Base-by-base conservation (phyloP, 2,888 invertebrate species). In the Acrobeloides nanus region DNA sequence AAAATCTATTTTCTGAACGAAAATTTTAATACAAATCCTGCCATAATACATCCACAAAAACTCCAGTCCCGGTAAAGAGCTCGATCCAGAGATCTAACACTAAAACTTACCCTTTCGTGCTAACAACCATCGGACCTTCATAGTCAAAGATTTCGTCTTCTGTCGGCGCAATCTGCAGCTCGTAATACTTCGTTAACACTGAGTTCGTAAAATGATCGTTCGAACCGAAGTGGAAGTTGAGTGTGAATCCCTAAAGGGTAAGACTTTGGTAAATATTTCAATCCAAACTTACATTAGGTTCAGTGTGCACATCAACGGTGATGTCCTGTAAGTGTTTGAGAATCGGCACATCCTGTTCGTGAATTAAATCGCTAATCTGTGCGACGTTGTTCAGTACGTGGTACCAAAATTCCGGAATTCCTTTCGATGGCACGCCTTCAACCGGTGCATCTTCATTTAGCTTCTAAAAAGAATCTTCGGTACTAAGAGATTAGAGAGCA, bases 401-500 rank as follows among this genome's bases (percentile, higher is more conserved):
- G 58, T 89, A 79, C 95, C 95, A 97, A 79, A 97, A 97, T 56
- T 87, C 85, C 3, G 89, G 87, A 68, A 97, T 83, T 50, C 92
- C 93, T 75, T 70, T 75, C n/a, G 61, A 64, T 26, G 64, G 59
- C 35, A 39, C 38, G 56, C 56, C 56, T 25, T 50, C 54, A 1
- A 48, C 44, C 24, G n/a, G n/a, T n/a, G 52, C 52, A 2, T 32
- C 38, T n/a, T 44, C 20, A 17, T 48, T 38, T 18, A 59, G 38
- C 27, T 59, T 57, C 53, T 58, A 17, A 44, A 59, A 31, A 18
- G 10, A n/a, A n/a, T n/a, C n/a, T n/a, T n/a, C n/a, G n/a, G n/a
- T n/a, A n/a, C n/a, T n/a, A n/a, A n/a, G n/a, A n/a, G n/a, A n/a
- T n/a, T n/a, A n/a, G n/a, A n/a, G n/a, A n/a, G n/a, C n/a, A n/a